These are phyloP conservation scores for Enteromius radiatus DNA, from an alignment of 2,797 vertebrate species.

Conservation along the genomic window DNA sequence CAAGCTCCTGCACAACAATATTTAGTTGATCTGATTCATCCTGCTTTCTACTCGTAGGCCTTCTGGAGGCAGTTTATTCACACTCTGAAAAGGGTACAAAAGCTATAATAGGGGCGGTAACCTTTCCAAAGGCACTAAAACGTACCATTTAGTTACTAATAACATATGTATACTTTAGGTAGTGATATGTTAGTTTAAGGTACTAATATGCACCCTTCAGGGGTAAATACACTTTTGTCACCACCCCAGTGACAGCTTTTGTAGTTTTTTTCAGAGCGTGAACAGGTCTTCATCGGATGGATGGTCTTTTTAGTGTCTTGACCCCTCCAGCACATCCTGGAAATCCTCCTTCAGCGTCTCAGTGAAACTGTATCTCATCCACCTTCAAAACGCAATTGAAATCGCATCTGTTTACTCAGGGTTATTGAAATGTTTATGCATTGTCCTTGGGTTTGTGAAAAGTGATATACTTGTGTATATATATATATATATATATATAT, in stretches of 20 bases:
- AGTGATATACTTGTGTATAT: background rate
- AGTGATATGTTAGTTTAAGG: background rate
- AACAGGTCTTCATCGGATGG: background rate
- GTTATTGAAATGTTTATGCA: slow-evolving; percentile 9
- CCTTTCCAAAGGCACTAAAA: background rate
- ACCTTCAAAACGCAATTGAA: background rate
- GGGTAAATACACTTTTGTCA: background rate
- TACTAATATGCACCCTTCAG: background rate
- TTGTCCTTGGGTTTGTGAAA: background rate
- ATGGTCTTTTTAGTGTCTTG: background rate
- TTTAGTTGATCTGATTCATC: background rate
- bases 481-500: background rate
- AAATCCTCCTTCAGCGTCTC: background rate
- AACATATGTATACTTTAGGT: background rate
- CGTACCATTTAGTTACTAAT: background rate
- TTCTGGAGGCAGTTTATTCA: slow-evolving; percentile 3
- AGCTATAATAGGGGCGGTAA: background rate
- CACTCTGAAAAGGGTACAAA: background rate
- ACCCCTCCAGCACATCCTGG: background rate
- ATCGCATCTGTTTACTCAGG: background rate
- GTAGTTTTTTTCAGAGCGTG: background rate
- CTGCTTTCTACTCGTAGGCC: background rate
- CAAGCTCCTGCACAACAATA: background rate
- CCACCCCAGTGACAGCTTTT: background rate
- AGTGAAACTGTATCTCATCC: background rate